Evolutionary conservation across 2,113 vertebrate species (phyloP), one percentile per base, ranked within the genome.

Genomic region (Tichodroma muraria): DNA sequence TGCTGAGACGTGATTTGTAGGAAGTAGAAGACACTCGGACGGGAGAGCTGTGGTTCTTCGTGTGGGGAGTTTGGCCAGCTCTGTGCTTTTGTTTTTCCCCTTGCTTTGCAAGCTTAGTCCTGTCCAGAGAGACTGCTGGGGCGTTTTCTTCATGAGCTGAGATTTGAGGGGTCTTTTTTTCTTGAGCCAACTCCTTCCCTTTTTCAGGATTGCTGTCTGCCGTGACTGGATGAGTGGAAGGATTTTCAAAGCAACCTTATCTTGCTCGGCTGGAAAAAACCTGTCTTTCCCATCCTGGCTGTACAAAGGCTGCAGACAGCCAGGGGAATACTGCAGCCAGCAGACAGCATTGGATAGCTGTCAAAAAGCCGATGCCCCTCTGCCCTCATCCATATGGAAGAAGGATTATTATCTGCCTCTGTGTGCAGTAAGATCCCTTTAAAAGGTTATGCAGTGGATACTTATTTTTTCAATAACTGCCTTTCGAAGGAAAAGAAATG

Each of bases 361-460:
- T 93, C 91, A 93, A 80, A 95, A 93, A 89, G 47, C 89, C 93
- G 94, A 78, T 91, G 89, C 64, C 82, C 73, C 40, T 82, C 69
- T 89, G 85, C 79, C 72, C 91, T 94, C 79, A 71, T 93, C 87
- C 47, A 37, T 89, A 82, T 85, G 79, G 63, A 91, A 81, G 37
- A 79, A 77, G 64, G 42, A 64, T 91, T 95, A 70, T 91, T 24
- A 8, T 71, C 70, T 64, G 40, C 52, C 44, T 90, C 61, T 50
- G 24, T 1, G 0, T 79, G 75, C 85, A 42, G n/a, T 53, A n/a
- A 79, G 80, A 75, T 24, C 80, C 38, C 77, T 47, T 59, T 70
- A 44, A 87, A 80, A 78, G 12, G 38, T 82, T 78, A 6, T 12
- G 21, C 38, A 31, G 33, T 40, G 60, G 68, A 68, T 68, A 77